phyloP scores from a whole-genome alignment of 2,888 invertebrate species.

The Sphinx pinastri region DNA sequence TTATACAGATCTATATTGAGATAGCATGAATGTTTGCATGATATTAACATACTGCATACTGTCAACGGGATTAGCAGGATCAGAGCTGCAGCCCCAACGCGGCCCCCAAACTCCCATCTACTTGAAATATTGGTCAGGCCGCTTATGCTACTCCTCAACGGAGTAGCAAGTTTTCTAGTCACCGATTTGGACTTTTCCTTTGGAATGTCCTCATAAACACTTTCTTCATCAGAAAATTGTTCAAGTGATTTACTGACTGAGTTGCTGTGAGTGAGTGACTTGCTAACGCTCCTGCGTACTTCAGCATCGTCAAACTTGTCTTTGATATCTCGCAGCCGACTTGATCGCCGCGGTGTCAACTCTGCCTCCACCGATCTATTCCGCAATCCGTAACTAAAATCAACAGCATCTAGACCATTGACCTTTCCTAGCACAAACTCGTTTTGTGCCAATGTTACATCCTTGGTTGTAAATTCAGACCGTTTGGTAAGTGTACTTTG shows the following conservation, averaged over 20 bases:
- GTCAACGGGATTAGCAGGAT: constrained; percentile 66
- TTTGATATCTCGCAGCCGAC: constrained; percentile 61
- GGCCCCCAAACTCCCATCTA: constrained; percentile 74
- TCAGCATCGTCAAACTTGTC: constrained; percentile 60
- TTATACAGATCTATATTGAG: constrained; percentile 53
- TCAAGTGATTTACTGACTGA: constrained; percentile 70
- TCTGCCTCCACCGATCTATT: constrained; percentile 61
- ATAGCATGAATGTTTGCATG: constrained; percentile 68
- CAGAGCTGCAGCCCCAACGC: constrained; percentile 59
- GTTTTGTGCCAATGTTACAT: constrained; percentile 52
- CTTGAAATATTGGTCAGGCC: constrained; percentile 51
- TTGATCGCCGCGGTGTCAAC: constrained; percentile 62
- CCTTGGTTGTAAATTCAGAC: constrained; percentile 66
- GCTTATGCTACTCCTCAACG: constrained; percentile 60
- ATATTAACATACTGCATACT: constrained; percentile 62
- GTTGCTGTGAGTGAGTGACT: constrained; percentile 62
- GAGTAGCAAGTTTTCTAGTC: constrained; percentile 73
- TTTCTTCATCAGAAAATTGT: constrained; percentile 71
- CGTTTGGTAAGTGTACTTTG: constrained; percentile 64
- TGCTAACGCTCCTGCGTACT: constrained; percentile 65
- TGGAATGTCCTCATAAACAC: constrained; percentile 59
- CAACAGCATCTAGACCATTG: constrained; percentile 60
- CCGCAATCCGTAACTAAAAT: constrained; percentile 57
- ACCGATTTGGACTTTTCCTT: constrained; percentile 59
- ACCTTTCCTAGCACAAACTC: constrained; percentile 52